These are phyloP conservation scores for Eublepharis macularius DNA, from an alignment of 2,113 vertebrate species.

Conservation along the genomic window DNA sequence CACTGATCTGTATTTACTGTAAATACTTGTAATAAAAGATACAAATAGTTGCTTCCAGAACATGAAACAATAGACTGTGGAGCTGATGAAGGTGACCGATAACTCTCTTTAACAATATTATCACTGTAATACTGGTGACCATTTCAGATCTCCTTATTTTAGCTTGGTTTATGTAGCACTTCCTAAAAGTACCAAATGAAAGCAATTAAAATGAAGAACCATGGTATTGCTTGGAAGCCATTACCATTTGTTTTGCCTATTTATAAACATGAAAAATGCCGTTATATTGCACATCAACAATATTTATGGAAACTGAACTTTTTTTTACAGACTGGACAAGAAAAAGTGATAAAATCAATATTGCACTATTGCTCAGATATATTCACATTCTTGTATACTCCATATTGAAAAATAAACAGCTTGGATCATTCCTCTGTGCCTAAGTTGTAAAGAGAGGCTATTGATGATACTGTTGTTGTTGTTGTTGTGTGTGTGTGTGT, in stretches of 20 bases:
- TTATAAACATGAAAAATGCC: constrained; percentile 14
- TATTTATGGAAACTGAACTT: not conserved
- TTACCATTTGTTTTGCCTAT: not conserved
- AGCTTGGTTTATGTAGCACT: constrained; percentile 27
- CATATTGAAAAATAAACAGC: constrained; percentile 57
- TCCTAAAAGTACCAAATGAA: constrained; percentile 23
- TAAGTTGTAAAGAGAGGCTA: not conserved
- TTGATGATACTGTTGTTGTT: not conserved
- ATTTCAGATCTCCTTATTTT: constrained; percentile 35
- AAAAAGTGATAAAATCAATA: constrained; percentile 22
- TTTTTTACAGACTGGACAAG: constrained; percentile 5
- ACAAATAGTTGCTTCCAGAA: constrained; percentile 58
- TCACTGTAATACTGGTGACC: not conserved
- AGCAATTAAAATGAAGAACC: constrained; percentile 32
- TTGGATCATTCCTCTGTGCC: constrained; percentile 38
- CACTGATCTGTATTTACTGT: constrained; percentile 50
- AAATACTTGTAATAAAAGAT: constrained; percentile 71
- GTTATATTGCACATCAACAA: not conserved
- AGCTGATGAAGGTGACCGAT: constrained; percentile 8
- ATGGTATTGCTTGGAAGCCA: constrained; percentile 13
- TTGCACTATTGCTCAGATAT: constrained; percentile 49
- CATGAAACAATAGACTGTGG: constrained; percentile 46
- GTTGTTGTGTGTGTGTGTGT: no score
- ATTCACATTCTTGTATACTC: constrained; percentile 17
- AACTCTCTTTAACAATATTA: constrained; percentile 22